Percentiles rank a stretch among this genome's conserved stretches.
Conservation (phyloP, 2,888 invertebrate genomes). For the Eumerus sabulonum region DNA sequence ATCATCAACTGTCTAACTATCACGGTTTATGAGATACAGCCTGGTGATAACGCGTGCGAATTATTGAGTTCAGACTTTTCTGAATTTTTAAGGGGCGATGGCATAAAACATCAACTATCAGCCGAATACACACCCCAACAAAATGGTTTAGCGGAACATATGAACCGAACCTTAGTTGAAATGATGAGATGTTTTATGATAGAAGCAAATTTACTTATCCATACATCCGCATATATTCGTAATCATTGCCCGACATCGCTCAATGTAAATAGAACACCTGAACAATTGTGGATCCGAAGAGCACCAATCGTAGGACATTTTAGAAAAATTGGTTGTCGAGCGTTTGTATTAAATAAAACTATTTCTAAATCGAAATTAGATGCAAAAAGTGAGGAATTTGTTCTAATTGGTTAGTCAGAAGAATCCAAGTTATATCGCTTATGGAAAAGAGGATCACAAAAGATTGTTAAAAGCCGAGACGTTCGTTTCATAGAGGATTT, state of each 20-base stretch:
- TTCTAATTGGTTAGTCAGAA: not conserved
- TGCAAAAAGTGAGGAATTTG: too few species aligned
- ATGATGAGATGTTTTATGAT: conserved; percentile 65
- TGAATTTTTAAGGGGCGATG: conserved; percentile 6
- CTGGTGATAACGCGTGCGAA: not conserved
- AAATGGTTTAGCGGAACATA: conserved; percentile 11
- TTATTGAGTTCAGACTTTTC: conserved; percentile 4
- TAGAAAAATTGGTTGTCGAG: conserved; percentile 24
- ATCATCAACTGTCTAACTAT: too few species aligned
- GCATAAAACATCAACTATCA: conserved; percentile 10
- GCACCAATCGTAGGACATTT: conserved; percentile 24
- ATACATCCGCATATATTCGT: conserved; percentile 42
- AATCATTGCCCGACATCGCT: conserved; percentile 40
- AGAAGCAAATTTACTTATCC: conserved; percentile 51
- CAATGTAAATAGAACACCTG: conserved; percentile 36
- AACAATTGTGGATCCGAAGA: conserved; percentile 5
- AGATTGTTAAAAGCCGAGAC: conserved; percentile 6
- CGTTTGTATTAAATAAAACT: not conserved
- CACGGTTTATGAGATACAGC: conserved; percentile 1
- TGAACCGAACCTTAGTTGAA: conserved; percentile 20
- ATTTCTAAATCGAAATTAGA: not conserved
- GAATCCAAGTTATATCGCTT: conserved; percentile 39
- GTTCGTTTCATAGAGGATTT: not conserved
- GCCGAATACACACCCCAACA: conserved; percentile 12
- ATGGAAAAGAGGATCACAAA: conserved; percentile 46